Evolutionary conservation across 2,888 invertebrate species (phyloP).

Genomic region (Epirrhoe tristata): DNA sequence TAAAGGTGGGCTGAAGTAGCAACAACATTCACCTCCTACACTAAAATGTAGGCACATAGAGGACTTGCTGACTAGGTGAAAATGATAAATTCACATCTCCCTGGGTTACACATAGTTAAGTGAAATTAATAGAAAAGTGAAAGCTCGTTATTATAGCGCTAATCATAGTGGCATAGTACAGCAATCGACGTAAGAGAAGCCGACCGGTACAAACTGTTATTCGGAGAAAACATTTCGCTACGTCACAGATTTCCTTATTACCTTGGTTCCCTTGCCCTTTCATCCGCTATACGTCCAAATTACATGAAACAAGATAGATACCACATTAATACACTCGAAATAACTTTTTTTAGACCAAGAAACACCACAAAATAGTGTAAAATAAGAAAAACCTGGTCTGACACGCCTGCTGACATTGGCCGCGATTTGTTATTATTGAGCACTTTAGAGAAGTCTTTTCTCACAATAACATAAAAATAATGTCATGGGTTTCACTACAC

Average conservation of each 20-base stretch:
- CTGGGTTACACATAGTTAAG: conserved; percentile 24
- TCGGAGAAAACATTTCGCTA: conserved; percentile 78
- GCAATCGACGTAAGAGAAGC: conserved; percentile 64
- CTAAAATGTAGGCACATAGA: conserved; percentile 32
- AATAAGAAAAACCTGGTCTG: conserved; percentile 91
- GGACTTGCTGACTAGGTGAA: conserved; percentile 21
- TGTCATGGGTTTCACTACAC: conserved; percentile 83
- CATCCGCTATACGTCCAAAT: conserved; percentile 88
- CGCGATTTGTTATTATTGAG: conserved; percentile 85
- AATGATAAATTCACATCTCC: not conserved
- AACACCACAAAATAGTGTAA: conserved; percentile 59
- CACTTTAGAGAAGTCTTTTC: conserved; percentile 77
- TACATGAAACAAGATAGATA: conserved; percentile 86
- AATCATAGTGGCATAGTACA: conserved; percentile 55
- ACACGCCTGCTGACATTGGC: conserved; percentile 97
- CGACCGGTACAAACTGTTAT: conserved; percentile 72
- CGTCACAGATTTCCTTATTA: conserved; percentile 81
- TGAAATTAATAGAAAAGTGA: conserved; percentile 58
- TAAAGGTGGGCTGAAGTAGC: conserved; percentile 39
- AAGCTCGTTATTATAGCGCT: conserved; percentile 59
- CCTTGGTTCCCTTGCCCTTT: conserved; percentile 95
- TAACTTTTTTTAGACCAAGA: conserved; percentile 47
- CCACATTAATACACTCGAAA: conserved; percentile 54
- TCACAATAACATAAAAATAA: conserved; percentile 76
- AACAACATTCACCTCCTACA: conserved; percentile 43